phyloP scores from a whole-genome alignment of 1,140 invertebrate species.

The Aricia agestis region DNA sequence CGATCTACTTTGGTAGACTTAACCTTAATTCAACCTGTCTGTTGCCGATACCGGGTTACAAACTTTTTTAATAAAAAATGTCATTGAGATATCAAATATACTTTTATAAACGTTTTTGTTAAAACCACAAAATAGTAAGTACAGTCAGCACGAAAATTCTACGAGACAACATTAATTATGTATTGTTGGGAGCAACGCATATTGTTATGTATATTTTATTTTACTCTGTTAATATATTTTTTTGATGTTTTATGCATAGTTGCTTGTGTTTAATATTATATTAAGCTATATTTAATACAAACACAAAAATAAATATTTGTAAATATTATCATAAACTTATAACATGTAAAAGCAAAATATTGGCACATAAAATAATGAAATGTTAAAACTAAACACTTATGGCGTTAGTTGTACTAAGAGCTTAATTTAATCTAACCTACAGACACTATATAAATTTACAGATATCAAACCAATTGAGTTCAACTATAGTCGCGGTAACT shows the following conservation, averaged over 20 bases:
- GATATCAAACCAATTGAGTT: slow-evolving; percentile 37
- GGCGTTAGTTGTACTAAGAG: not conserved
- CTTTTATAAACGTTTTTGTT: slow-evolving; percentile 28
- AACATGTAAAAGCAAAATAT: not conserved
- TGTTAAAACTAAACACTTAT: not conserved
- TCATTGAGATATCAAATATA: slow-evolving; percentile 23
- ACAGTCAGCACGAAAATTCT: slow-evolving; percentile 18
- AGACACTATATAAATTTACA: slow-evolving; percentile 34
- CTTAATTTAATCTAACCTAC: slow-evolving; percentile 12
- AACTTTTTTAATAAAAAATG: slow-evolving; percentile 16
- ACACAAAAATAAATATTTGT: too few relatives aligned
- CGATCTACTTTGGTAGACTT: slow-evolving; percentile 23
- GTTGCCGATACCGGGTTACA: slow-evolving; percentile 8
- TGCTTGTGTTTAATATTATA: too few relatives aligned
- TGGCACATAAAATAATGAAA: not conserved
- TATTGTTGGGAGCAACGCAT: too few relatives aligned
- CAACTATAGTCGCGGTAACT: slow-evolving; percentile 13
- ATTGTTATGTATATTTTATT: too few relatives aligned
- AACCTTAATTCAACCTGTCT: slow-evolving; percentile 16
- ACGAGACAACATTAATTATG: too few relatives aligned
- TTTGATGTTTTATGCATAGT: too few relatives aligned
- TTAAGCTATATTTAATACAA: too few relatives aligned
- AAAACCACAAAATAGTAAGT: slow-evolving; percentile 17
- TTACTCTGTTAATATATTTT: too few relatives aligned
- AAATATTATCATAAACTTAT: too few relatives aligned